Percentiles rank a stretch among this genome's conserved stretches.
Conservation (phyloP, 2,113 vertebrate genomes). For the Apteryx mantelli region DNA sequence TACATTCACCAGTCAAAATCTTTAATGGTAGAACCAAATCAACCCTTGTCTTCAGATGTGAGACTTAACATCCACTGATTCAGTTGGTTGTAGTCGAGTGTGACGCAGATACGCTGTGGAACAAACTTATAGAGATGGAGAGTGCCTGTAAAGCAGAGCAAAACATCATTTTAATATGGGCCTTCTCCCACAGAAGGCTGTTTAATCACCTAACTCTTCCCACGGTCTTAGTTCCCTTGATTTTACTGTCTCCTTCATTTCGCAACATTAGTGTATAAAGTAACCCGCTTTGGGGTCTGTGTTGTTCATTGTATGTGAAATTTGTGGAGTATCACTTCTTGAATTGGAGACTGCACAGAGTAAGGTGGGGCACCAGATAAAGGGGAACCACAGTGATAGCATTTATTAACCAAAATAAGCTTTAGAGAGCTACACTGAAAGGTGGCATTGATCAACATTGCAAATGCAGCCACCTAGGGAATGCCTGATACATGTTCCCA, state of each 20-base stretch:
- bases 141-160: constrained; percentile 66
- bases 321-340: not conserved
- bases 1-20: not conserved
- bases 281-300: not conserved
- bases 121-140: not conserved
- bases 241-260: not conserved
- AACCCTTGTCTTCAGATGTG: not conserved
- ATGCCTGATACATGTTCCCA: not conserved
- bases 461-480: not conserved
- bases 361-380: not conserved
- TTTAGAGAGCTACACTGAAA: constrained; percentile 37
- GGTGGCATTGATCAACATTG: not conserved
- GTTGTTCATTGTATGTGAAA: not conserved
- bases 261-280: not conserved
- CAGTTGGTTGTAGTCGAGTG: not conserved
- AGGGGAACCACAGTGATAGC: not conserved
- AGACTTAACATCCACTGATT: not conserved
- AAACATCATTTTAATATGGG: not conserved
- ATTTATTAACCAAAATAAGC: constrained; percentile 35
- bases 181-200: not conserved
- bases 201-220: not conserved
- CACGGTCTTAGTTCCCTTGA: not conserved
- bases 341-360: constrained; percentile 1
- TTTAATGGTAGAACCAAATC: not conserved
- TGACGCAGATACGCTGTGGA: not conserved